Evolutionary conservation across 1,140 invertebrate genomes (phyloP).

Genomic region (Neodiprion pinetum): DNA sequence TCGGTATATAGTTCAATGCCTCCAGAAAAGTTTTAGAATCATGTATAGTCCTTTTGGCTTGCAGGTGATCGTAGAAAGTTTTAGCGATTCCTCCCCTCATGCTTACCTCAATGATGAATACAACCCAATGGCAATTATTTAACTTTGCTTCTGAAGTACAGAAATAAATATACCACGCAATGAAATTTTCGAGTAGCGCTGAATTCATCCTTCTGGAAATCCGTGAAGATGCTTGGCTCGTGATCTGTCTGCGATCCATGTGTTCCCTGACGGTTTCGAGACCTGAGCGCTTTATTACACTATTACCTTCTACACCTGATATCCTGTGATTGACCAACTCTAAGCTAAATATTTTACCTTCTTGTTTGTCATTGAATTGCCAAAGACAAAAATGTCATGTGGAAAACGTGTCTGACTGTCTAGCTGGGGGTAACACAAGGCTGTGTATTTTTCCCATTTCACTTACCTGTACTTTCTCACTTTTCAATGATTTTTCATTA

Average conservation of each 20-base stretch:
- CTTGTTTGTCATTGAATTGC: not conserved
- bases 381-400: not conserved
- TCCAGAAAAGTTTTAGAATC: not conserved
- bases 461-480: not conserved
- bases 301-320: conserved; percentile 7
- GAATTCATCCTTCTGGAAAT: not conserved
- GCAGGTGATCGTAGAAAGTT: not conserved
- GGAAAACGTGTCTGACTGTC: conserved; percentile 6
- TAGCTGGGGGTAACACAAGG: not conserved
- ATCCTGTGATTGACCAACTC: not conserved
- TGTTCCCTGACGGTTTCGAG: not conserved
- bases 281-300: not conserved
- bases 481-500: not conserved
- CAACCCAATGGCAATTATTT: not conserved
- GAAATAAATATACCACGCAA: conserved; percentile 2
- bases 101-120: conserved; percentile 2
- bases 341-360: not conserved
- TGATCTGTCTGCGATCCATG: not conserved
- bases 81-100: not conserved
- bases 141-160: conserved; percentile 3
- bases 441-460: not conserved
- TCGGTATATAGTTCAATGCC: not conserved
- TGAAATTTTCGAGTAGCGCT: not conserved
- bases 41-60: not conserved
- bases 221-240: not conserved